Evolutionary conservation across 2,113 vertebrate genomes (phyloP), one percentile per base, ranked within the genome.

Genomic region (Cettia cetti): DNA sequence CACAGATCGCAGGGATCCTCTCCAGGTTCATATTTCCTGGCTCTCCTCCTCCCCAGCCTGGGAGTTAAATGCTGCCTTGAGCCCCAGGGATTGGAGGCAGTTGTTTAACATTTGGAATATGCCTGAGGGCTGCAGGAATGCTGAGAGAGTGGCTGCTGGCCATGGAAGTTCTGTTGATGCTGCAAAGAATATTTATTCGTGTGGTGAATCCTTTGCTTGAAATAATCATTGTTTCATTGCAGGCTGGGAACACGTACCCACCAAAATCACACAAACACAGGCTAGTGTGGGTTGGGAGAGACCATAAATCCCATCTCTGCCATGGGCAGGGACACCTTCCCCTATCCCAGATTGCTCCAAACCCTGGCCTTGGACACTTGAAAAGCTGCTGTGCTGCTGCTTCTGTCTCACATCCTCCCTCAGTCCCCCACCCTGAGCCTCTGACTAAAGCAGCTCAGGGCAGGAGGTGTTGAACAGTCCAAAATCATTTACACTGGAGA

Each of bases 1-100:
- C 59, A 18, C 16, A 3, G 82, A 35, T 47, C 0, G 0, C 2
- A 6, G 33, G 59, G 53, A 68, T 63, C 35, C 40, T 71, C 70
- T 89, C 57, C 18, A 27, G 49, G 50, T 57, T 82, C 1, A 4
- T 16, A 53, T 56, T 92, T 24, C 4, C 0, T 91, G 90, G 74
- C 40, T 86, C 40, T 79, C 14, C 60, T 77, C 52, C 71, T 86
- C 61, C 57, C 18, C 65, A 75, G 53, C 72, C 64, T 44, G 15
- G 80, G 50, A 66, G 86, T 49, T 61, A 49, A 90, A 37, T 2
- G 28, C 45, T 87, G 86, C 61, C 50, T n/a, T 18, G 57, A 77
- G 70, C 78, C 81, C 11, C 71, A 11, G 78, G 69, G n/a, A 28
- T 13, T 50, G 75, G 64, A 35, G 57, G 27, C 3, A 9, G 52